These are phyloP conservation scores for Avahi laniger DNA, from an alignment of 2,797 vertebrate genomes.

Conservation along the genomic window DNA sequence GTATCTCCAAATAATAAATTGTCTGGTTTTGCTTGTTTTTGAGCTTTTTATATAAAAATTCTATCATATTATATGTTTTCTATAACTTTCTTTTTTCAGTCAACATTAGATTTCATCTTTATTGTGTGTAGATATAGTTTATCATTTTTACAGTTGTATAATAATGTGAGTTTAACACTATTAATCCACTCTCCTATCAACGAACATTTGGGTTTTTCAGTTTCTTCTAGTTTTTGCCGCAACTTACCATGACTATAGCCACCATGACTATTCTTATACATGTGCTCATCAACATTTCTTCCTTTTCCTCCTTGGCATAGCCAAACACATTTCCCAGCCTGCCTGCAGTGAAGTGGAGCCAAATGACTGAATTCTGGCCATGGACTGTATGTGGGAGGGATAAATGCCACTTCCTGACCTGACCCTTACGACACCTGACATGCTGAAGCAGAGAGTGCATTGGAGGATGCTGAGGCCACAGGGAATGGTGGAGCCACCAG, in stretches of 20 bases:
- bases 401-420: not conserved
- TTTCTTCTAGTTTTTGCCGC: not conserved
- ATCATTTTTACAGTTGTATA: not conserved
- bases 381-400: not conserved
- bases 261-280: not conserved
- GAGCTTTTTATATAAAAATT: constrained; percentile 8
- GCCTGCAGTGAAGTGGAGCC: not conserved
- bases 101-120: not conserved
- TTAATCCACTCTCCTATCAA: not conserved
- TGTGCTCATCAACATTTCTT: not conserved
- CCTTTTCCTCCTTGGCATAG: not conserved
- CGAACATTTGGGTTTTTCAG: not conserved
- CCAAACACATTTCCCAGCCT: not conserved
- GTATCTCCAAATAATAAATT: not conserved
- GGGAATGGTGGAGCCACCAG: not conserved
- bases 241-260: not conserved
- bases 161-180: not conserved
- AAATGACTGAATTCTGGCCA: not conserved
- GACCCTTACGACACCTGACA: not conserved
- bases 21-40: not conserved
- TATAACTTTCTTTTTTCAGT: not conserved
- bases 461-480: not conserved
- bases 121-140: not conserved
- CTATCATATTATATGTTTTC: not conserved
- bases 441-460: not conserved